Percentiles rank a stretch among this genome's conserved stretches.
Conservation (phyloP, 2,113 vertebrate species). For the Clarias macrocephalus region DNA sequence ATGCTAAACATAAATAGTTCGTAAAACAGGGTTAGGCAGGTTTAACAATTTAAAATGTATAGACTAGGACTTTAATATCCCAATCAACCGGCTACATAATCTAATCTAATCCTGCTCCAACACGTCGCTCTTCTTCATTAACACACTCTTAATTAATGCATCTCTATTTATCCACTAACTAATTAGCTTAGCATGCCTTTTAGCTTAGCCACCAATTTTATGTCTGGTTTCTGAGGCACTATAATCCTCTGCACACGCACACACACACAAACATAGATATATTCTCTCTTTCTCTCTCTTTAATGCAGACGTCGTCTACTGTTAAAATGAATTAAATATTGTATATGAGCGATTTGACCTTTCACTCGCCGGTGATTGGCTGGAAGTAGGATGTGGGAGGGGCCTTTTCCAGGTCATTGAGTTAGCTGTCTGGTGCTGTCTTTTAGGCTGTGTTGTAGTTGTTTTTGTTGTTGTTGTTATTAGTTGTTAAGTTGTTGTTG, state of each 20-base stretch:
- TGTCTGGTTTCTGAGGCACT: neutral
- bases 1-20: no score
- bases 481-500: conserved; percentile 44
- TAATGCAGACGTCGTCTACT: neutral
- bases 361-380: conserved; percentile 29
- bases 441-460: conserved; percentile 51
- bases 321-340: neutral
- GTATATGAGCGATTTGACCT: neutral
- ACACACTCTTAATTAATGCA: neutral
- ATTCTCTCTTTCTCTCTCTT: no score
- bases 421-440: conserved; percentile 21
- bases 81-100: no score
- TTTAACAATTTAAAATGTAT: no score
- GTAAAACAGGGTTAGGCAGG: no score
- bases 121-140: neutral
- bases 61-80: no score
- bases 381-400: neutral
- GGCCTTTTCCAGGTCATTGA: conserved; percentile 52
- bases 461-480: conserved; percentile 57
- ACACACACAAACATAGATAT: no score
- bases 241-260: neutral
- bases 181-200: neutral
- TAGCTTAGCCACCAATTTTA: neutral
- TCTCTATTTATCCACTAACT: neutral
- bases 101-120: neutral